Evolutionary conservation across 2,888 invertebrate genomes (phyloP), one percentile per base, ranked within the genome.

Genomic region (Encarsia formosa): DNA sequence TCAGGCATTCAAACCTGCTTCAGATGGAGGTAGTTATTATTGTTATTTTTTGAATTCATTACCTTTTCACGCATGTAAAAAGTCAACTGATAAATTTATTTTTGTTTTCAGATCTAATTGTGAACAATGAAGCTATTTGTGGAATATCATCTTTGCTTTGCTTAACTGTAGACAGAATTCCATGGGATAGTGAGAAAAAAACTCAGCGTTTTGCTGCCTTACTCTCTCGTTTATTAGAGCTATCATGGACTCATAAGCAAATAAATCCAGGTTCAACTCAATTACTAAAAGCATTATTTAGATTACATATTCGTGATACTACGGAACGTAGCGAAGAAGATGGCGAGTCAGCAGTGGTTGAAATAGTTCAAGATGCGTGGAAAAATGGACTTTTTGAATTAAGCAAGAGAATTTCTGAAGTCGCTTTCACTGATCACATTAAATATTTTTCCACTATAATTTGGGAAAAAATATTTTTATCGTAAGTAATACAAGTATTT

Each of bases 81-180:
- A 29, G 29, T 8, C 29, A 29, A 8, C 29, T 9, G 13, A 13
- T 29, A 29, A 29, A 8, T 9, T 8, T 41, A 20, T 38, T 55
- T 11, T 38, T 39, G 56, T 44, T 76, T 75, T 52, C 60, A 79
- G 78, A 75, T 55, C 62, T 77, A 16, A 66, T 75, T 38, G 72
- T 79, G 11, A 73, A 68, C 26, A 65, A 71, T 42, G 65, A 70
- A 26, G 74, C 75, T 1, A 63, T 78, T 16, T 62, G 65, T 31
- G 63, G 68, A 52, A 76, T 80, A 20, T 67, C 77, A 24, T 61
- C 66, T 2, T 71, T 75, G 50, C 63, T 80, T 18, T 74, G 70
- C 34, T 59, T 65, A 32, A 69, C 72, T 9, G 60, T 78, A 16
- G 58, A 57, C 8, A 46, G 54, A 23, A 50, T 59, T 42, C 37